These are phyloP conservation scores for Cavia aperea DNA, from an alignment of 2,113 vertebrate genomes.

Conservation along the genomic window DNA sequence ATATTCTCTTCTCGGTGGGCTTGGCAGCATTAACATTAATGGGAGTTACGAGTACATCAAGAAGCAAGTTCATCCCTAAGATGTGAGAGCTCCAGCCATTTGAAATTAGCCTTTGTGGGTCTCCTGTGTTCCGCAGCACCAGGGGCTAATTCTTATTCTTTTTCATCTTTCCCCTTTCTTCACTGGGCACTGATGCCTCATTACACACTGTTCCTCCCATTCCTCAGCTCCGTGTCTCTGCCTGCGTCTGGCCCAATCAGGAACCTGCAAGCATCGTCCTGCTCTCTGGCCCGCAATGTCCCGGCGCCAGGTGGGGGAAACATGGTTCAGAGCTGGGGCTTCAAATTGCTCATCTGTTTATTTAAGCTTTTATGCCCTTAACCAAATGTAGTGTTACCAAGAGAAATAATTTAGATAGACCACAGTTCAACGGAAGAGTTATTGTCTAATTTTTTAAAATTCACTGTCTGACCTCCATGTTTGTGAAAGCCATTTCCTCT, in stretches of 20 bases:
- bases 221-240: not conserved
- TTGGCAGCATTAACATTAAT: conserved; percentile 69
- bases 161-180: conserved; percentile 71
- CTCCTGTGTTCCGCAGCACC: conserved; percentile 66
- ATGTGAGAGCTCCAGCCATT: conserved; percentile 65
- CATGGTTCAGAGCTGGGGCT: not conserved
- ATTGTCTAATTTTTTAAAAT: conserved; percentile 8
- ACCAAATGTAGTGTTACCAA: not conserved
- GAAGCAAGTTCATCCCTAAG: conserved; percentile 64
- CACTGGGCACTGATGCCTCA: conserved; percentile 62
- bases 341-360: conserved; percentile 16
- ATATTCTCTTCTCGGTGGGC: conserved; percentile 63
- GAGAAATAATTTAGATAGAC: not conserved
- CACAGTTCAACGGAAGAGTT: conserved; percentile 22
- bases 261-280: not conserved
- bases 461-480: conserved; percentile 41
- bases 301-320: not conserved
- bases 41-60: conserved; percentile 60
- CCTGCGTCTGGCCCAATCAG: conserved; percentile 32
- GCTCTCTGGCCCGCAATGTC: not conserved
- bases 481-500: not conserved
- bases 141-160: conserved; percentile 72
- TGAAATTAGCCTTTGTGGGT: conserved; percentile 70
- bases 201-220: conserved; percentile 58
- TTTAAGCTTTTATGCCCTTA: conserved; percentile 40